These are phyloP conservation scores for Uromys caudimaculatus DNA, from an alignment of 2,797 vertebrate species.

Conservation along the genomic window DNA sequence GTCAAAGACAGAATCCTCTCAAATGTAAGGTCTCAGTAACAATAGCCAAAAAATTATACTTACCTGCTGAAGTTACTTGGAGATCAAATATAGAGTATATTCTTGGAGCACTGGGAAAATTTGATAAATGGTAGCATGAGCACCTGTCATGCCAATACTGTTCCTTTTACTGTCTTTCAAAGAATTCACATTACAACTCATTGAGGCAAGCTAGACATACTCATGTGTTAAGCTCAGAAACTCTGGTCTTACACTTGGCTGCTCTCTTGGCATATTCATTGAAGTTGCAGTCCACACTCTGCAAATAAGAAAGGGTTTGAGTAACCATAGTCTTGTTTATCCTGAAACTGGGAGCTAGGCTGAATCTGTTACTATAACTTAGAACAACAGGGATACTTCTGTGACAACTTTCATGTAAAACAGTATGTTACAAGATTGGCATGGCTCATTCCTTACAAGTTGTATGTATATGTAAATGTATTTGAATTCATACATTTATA, in stretches of 20 bases:
- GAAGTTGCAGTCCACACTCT: not conserved
- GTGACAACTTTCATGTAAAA: not conserved
- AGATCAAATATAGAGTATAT: not conserved
- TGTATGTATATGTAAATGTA: not conserved
- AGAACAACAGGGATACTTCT: not conserved
- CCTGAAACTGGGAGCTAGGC: not conserved
- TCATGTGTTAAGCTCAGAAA: not conserved
- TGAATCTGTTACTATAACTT: not conserved
- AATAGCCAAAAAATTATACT: not conserved
- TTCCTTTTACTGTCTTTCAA: conserved; percentile 1
- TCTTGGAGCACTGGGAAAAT: not conserved
- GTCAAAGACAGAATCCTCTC: conserved; percentile 15
- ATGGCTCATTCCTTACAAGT: not conserved
- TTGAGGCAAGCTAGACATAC: not conserved
- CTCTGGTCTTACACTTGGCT: not conserved
- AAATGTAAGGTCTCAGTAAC: conserved; percentile 9
- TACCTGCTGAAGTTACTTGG: not conserved
- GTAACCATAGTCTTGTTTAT: not conserved
- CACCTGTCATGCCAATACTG: not conserved
- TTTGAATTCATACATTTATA: conserved; percentile 24
- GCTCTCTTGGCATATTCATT: not conserved
- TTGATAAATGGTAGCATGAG: not conserved
- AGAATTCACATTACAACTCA: conserved; percentile 1
- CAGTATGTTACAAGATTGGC: not conserved
- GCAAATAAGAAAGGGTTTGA: not conserved